phyloP scores from a whole-genome alignment of 30 jellyfish, hydroid and myxozoan species.

The Sanderia malayensis region DNA sequence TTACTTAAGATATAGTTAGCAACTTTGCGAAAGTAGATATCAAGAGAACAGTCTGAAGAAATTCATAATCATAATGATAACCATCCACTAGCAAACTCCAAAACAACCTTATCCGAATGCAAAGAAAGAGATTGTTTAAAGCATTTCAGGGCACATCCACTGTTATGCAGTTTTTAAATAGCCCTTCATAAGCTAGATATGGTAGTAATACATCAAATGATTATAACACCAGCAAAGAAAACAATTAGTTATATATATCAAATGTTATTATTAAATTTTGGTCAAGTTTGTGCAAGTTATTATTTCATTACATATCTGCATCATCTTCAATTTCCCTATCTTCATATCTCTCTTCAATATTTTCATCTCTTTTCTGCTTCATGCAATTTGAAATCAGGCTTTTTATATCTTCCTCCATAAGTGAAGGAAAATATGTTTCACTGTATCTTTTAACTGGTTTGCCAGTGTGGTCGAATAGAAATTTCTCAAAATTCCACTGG shows the following conservation, averaged over 20 bases:
- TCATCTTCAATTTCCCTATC: too few relatives aligned
- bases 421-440: conserved; percentile 55
- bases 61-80: too few relatives aligned
- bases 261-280: too few relatives aligned
- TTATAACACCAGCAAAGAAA: too few relatives aligned
- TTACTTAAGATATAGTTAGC: too few relatives aligned
- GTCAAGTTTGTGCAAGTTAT: too few relatives aligned
- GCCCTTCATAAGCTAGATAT: background rate
- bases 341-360: too few relatives aligned
- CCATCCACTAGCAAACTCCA: background rate
- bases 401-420: conserved; percentile 65
- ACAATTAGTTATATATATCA: too few relatives aligned
- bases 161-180: background rate
- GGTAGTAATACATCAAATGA: background rate
- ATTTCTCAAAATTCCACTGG: conserved; percentile 93
- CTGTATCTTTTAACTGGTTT: conserved; percentile 61
- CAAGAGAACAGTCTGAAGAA: too few relatives aligned
- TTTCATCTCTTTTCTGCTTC: conserved; percentile 3
- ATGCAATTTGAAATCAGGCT: conserved; percentile 36
- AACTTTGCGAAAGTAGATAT: too few relatives aligned
- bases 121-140: background rate
- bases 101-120: background rate
- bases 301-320: too few relatives aligned
- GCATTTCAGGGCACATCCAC: background rate
- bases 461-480: conserved; percentile 84